Evolutionary conservation across 2,888 invertebrate genomes (phyloP), one percentile per base, ranked within the genome.

Genomic region (Hydrotaea cyrtoneurina): DNA sequence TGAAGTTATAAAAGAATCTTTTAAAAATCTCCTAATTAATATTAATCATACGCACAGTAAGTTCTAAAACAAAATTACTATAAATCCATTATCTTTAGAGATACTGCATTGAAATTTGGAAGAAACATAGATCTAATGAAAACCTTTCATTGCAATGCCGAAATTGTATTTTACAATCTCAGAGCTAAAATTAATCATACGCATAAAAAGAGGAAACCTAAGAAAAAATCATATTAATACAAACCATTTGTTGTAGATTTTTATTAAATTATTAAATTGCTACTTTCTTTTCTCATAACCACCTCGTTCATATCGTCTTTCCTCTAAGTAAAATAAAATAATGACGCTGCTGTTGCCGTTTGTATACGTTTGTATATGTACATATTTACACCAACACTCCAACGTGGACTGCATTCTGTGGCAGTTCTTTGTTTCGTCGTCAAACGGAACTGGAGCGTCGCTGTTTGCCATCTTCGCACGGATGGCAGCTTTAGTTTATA

Each of bases 401-500:
- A 59, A 59, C n/a, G 23, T 59, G 59, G 4, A 23, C 26, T 59
- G 26, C 10, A 26, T 59, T 15, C 59, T 23, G 36, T 7, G 31
- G 31, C 8, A 3, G 31, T 36, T 31, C 62, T 31, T 62, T 62
- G n/a, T 36, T 11, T 59, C 26, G 13, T 26, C 59, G 26, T 26
- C 59, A 59, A 59, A 59, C 59, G 59, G 59, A 59, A 26, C 11
- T 59, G 26, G 59, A 26, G 26, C 26, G 31, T n/a, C n/a, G 50
- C n/a, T 50, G 50, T 50, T n/a, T 50, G 43, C 26, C 62, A 36
- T 62, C 59, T 43, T 43, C 15, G 69, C 69, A 69, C 31, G 21
- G 23, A 21, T 69, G 66, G 46, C 59, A 26, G 69, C 43, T 43
- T 21, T 46, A 59, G 59, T 69, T 21, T 46, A 69, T 46, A 69